Base-by-base conservation (phyloP, 2,797 vertebrate genomes). In the Anguilla megastoma region DNA sequence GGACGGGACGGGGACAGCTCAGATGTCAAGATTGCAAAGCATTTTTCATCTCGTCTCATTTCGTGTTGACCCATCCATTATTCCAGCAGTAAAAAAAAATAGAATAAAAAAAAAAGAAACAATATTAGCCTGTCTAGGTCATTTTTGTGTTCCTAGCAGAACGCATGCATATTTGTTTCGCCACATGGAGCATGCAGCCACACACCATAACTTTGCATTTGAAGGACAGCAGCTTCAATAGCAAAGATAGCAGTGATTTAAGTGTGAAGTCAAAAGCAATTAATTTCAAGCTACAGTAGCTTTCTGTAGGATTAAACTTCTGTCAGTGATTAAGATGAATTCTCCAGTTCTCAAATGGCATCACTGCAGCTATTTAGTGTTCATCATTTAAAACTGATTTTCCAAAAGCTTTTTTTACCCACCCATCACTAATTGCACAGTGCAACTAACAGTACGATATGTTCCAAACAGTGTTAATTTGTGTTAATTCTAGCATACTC, bases 31-130 rank as follows among this genome's bases (percentile, higher is more conserved):
- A 87, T 79, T 52, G 83, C 88, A 85, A 84, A 85, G 79, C 82
- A 66, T 87, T 89, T 87, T 85, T 87, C 86, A 87, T 87, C 86
- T 85, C 58, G 30, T 41, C n/a, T 87, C 84, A 89, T 85, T 89
- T 84, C 36, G 63, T 12, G 86, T 84, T 18, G 84, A 45, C 86
- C 69, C 41, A 74, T 89, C 88, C 86, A 84, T 63, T 76, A 69
- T 87, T 85, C 27, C 45, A 50, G 79, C 80, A 87, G 71, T 87
- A 66, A 45, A 54, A 58, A 84, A 36, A 54, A 71, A 56, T 87
- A 66, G 30, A 54, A 58, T 74, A 50, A 60, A 45, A 36, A 54
- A 71, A 56, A 76, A 45, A 48, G n/a, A 36, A 84, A 71, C 52
- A 71, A 74, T 87, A 71, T 89, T 69, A 56, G 52, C 66, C 79